Base-by-base conservation (phyloP, 2,113 vertebrate genomes). In the Hippocampus comes region DNA sequence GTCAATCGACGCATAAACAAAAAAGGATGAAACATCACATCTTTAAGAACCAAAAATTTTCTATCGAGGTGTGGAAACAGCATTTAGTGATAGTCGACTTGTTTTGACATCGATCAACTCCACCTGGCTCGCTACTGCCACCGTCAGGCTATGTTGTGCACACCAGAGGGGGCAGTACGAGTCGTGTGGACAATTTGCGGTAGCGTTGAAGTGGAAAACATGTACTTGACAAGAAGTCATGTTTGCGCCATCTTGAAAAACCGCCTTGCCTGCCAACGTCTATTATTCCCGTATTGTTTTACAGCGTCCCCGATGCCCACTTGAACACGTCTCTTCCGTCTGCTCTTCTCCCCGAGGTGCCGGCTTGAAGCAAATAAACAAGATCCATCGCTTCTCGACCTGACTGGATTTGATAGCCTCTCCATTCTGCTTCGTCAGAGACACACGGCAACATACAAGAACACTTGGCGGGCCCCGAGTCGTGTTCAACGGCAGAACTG, bases 361-460 rank as follows among this genome's bases (percentile, higher is more conserved):
- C 63, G 72, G 85, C 79, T 83, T 76, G 76, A 83, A 80, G 70
- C 79, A 76, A 82, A 82, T 85, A 76, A 84, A 80, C 73, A 73
- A 66, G 84, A 83, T 84, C 78, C 73, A 56, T 78, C 72, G 48
- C 78, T 57, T 71, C 72, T 81, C 66, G 14, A 75, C 79, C 82
- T 82, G 80, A 86, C 78, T 82, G 77, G 70, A 78, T 83, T 87
- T 84, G 79, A 84, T 89, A 66, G 80, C 51, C 20, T 20, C 53
- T 21, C 53, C 76, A 78, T 88, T 89, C 74, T 87, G 78, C 84
- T 82, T 77, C 78, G 82, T 87, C 80, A 88, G 85, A 90, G 74
- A 84, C 79, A 61, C 38, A 64, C 68, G 56, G 75, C 83, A 84
- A 83, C 83, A 83, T 81, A 11, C 81, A 82, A 89, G 78, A 83